Percentiles rank a stretch among this genome's conserved stretches.
These are phyloP conservation scores for Octopus sinensis DNA, from an alignment of 1,140 invertebrate species.

Conservation along the genomic window DNA sequence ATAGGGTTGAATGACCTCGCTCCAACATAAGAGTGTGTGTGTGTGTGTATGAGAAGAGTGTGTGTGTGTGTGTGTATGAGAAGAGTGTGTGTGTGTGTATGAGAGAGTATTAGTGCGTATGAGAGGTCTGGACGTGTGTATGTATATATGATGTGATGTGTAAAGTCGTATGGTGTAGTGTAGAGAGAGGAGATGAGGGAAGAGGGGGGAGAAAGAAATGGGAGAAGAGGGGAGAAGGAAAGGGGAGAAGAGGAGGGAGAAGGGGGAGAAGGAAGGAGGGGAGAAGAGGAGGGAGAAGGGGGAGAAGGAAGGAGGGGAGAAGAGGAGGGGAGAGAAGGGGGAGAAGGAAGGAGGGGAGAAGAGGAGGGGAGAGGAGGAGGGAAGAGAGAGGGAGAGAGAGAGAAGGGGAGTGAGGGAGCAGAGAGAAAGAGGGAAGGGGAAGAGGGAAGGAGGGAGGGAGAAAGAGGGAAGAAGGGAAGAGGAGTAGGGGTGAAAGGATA, in stretches of 20 bases:
- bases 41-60: too few species aligned
- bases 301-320: slow-evolving; percentile 11
- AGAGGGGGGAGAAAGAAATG: slow-evolving; percentile 11
- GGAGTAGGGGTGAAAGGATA: background rate
- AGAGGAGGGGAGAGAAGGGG: background rate
- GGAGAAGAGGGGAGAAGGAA: background rate
- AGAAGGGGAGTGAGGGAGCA: background rate
- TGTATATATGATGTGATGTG: too few species aligned
- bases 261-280: background rate
- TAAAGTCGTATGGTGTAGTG: too few species aligned
- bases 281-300: background rate
- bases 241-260: background rate
- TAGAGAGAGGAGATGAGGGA: too few species aligned
- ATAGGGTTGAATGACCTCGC: too few species aligned
- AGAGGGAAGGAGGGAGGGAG: background rate
- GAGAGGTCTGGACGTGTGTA: too few species aligned
- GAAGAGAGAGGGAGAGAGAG: background rate
- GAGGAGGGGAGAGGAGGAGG: slow-evolving; percentile 1
- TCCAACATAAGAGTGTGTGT: too few species aligned
- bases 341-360: slow-evolving; percentile 6
- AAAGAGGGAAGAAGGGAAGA: background rate
- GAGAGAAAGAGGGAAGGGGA: background rate
- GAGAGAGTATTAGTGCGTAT: too few species aligned
- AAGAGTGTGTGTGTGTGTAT: too few species aligned
- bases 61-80: too few species aligned